phyloP scores from a whole-genome alignment of 2,888 invertebrate species.

The Eupeodes luniger region DNA sequence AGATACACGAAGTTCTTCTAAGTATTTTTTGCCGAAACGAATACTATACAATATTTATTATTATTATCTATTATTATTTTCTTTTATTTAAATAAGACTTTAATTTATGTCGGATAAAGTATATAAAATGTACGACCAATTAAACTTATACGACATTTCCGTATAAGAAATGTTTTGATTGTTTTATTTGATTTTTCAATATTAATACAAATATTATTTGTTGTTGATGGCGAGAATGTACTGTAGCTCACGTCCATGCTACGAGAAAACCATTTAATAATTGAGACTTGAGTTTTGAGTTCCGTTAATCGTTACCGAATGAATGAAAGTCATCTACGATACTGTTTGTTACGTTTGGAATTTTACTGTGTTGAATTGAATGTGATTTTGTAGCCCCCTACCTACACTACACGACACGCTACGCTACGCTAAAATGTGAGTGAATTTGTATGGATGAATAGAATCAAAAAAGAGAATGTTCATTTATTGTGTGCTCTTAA shows the following conservation, averaged over 20 bases:
- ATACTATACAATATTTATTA: constrained; percentile 22
- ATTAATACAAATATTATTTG: constrained; percentile 30
- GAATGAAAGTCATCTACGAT: constrained; percentile 65
- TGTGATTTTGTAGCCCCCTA: too few relatives aligned
- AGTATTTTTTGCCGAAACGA: constrained; percentile 39
- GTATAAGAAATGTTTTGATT: constrained; percentile 63
- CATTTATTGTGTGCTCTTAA: not conserved
- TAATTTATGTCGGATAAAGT: constrained; percentile 71
- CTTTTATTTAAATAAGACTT: constrained; percentile 35
- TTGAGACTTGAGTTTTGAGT: constrained; percentile 73
- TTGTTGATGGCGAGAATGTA: constrained; percentile 57
- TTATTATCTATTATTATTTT: constrained; percentile 3
- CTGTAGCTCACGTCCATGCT: constrained; percentile 77
- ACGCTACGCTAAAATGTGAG: not conserved
- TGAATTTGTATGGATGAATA: not conserved
- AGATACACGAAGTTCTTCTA: constrained; percentile 31
- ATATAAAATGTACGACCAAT: constrained; percentile 64
- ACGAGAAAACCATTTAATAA: constrained; percentile 78
- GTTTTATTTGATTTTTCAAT: constrained; percentile 46
- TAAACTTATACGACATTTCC: constrained; percentile 72
- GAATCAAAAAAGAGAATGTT: constrained; percentile 1
- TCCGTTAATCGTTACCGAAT: constrained; percentile 52
- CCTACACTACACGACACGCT: too few relatives aligned
- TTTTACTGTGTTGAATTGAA: constrained; percentile 7
- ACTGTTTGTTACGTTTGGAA: constrained; percentile 27